A percentile compares a stretch with the other conserved stretches of the same genome.
phyloP scores from a whole-genome alignment of 2,888 invertebrate genomes.

The Tetragonula carbonaria region DNA sequence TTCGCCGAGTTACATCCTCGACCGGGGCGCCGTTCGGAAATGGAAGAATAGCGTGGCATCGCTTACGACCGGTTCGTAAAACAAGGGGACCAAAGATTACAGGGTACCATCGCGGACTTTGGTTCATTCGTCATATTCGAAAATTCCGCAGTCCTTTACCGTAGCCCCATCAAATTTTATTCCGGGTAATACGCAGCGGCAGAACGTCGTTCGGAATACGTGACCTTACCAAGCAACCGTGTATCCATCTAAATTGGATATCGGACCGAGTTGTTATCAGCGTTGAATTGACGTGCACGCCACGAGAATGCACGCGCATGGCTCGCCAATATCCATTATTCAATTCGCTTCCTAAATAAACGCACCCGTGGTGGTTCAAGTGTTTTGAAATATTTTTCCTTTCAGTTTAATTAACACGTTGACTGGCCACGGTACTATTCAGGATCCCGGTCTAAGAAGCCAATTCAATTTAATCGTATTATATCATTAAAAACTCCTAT shows the following conservation, averaged over 20 bases:
- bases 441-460: too few species aligned
- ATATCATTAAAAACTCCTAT: too few species aligned
- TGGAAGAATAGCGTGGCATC: not conserved
- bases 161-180: slow-evolving; percentile 54
- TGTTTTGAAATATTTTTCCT: slow-evolving; percentile 34
- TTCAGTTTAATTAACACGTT: slow-evolving; percentile 51
- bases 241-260: slow-evolving; percentile 55
- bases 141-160: slow-evolving; percentile 50
- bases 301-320: slow-evolving; percentile 1
- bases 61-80: slow-evolving; percentile 29
- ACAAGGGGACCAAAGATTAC: slow-evolving; percentile 22
- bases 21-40: not conserved
- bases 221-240: slow-evolving; percentile 48
- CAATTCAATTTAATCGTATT: too few species aligned
- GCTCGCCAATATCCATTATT: slow-evolving; percentile 2
- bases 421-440: too few species aligned
- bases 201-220: slow-evolving; percentile 43
- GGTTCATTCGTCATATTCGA: slow-evolving; percentile 50
- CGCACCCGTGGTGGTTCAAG: slow-evolving; percentile 25
- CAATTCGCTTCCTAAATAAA: slow-evolving; percentile 45
- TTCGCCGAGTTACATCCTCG: not conserved
- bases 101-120: slow-evolving; percentile 29
- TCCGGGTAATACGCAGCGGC: slow-evolving; percentile 46
- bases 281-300: not conserved
- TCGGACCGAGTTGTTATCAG: slow-evolving; percentile 24